Evolutionary conservation across 2,888 invertebrate species (phyloP).

Genomic region (Trisateles emortualis): DNA sequence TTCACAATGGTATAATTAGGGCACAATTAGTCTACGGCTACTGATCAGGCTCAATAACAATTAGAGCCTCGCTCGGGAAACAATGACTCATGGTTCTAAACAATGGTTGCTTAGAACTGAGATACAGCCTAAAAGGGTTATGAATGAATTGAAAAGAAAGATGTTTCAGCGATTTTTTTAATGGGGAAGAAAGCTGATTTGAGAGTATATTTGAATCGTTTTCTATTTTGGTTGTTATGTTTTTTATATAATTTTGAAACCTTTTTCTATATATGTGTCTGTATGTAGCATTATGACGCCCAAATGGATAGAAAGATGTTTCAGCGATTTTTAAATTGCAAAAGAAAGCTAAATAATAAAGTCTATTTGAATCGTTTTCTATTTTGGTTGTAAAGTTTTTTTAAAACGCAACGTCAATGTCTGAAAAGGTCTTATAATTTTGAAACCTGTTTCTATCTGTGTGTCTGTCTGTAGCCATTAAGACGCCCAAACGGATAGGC

Average conservation of each 20-base stretch:
- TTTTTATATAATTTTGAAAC: no score
- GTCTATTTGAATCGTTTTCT: not conserved
- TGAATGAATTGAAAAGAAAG: conserved; percentile 11
- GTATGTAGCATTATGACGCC: no score
- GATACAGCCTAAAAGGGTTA: conserved; percentile 15
- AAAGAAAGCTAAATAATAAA: not conserved
- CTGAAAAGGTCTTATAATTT: no score
- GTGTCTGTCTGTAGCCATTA: no score
- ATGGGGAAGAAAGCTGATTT: not conserved
- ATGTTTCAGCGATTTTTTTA: conserved; percentile 2
- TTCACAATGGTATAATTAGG: conserved; percentile 54
- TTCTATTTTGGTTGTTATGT: not conserved
- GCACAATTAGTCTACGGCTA: conserved; percentile 57
- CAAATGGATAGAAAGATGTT: conserved; percentile 9
- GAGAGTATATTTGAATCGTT: not conserved
- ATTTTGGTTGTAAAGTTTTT: not conserved
- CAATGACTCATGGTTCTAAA: conserved; percentile 48
- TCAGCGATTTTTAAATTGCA: conserved; percentile 1
- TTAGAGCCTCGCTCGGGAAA: conserved; percentile 49
- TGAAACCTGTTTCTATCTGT: no score
- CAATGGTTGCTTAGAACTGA: conserved; percentile 47
- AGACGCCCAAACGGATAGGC: conserved; percentile 6
- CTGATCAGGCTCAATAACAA: conserved; percentile 63
- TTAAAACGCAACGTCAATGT: no score
- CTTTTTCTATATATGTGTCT: no score